Evolutionary conservation across 2,888 invertebrate genomes (phyloP).

Genomic region (Siphlonurus alternatus): DNA sequence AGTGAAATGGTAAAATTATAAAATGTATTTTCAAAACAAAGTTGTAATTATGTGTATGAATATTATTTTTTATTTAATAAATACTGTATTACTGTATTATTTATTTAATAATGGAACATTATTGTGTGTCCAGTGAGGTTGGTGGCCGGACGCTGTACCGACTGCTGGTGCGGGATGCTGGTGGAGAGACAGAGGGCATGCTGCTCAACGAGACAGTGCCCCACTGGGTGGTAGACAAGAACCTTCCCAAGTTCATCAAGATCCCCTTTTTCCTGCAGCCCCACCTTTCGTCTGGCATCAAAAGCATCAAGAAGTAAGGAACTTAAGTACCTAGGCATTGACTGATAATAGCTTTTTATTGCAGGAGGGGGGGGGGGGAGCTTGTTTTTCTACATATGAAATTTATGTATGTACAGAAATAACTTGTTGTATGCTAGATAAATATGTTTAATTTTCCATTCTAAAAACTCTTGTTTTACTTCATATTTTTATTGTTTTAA

Average conservation of each 20-base stretch:
- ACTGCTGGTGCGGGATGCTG: slow-evolving; percentile 73
- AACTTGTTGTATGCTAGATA: too few relatives aligned
- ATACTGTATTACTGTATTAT: background rate
- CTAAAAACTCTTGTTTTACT: too few relatives aligned
- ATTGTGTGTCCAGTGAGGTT: slow-evolving; percentile 79
- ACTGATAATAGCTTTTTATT: background rate
- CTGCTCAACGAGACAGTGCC: slow-evolving; percentile 88
- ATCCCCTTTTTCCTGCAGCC: slow-evolving; percentile 93
- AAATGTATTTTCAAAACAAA: background rate
- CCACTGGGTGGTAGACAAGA: slow-evolving; percentile 88
- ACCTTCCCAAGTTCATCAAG: slow-evolving; percentile 88
- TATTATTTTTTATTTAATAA: background rate
- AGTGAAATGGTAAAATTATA: slow-evolving; percentile 4
- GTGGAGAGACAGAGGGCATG: slow-evolving; percentile 85
- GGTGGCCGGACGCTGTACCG: slow-evolving; percentile 90
- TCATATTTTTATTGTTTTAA: too few relatives aligned
- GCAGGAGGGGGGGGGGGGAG: background rate
- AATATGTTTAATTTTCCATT: too few relatives aligned
- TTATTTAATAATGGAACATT: slow-evolving; percentile 10
- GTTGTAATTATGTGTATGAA: background rate
- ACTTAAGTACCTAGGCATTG: background rate
- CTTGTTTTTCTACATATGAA: too few relatives aligned
- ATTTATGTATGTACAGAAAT: background rate
- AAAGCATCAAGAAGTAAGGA: slow-evolving; percentile 56
- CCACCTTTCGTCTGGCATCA: slow-evolving; percentile 54